These are phyloP conservation scores for Phthorimaea operculella DNA, from an alignment of 1,140 invertebrate genomes.

Conservation along the genomic window DNA sequence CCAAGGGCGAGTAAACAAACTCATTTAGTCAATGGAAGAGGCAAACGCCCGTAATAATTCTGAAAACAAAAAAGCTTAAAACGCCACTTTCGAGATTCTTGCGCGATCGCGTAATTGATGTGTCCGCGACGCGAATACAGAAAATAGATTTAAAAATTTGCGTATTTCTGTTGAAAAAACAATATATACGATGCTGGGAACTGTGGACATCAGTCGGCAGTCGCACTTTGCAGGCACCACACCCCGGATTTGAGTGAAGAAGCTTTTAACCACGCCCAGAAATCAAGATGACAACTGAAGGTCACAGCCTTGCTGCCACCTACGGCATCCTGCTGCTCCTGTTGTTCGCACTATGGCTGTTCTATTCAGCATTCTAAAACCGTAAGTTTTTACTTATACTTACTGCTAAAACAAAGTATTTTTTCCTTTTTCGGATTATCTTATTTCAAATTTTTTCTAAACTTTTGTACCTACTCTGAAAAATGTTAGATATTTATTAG, in stretches of 20 bases:
- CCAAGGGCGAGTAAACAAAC: neutral
- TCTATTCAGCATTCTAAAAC: conserved; percentile 55
- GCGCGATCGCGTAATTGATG: conserved; percentile 44
- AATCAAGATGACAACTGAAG: conserved; percentile 43
- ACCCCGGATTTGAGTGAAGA: conserved; percentile 13
- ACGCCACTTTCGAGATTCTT: conserved; percentile 13
- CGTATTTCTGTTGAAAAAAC: conserved; percentile 11
- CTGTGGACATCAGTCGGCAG: conserved; percentile 25
- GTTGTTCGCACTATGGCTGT: conserved; percentile 45
- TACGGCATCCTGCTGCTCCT: conserved; percentile 52
- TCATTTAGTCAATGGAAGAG: neutral
- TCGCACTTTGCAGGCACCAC: conserved; percentile 22
- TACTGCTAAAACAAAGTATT: neutral
- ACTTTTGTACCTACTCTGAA: neutral
- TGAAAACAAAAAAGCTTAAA: neutral
- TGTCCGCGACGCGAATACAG: conserved; percentile 33
- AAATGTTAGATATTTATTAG: neutral
- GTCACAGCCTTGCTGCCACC: conserved; percentile 45
- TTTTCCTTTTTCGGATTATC: too few species aligned
- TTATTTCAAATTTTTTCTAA: neutral
- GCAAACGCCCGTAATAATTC: neutral
- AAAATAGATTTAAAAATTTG: conserved; percentile 43
- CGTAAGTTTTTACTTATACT: conserved; percentile 24
- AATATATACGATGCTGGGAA: neutral
- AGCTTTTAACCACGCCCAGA: too few species aligned